Evolutionary conservation across 2,113 vertebrate species (phyloP), one percentile per base, ranked within the genome.

Genomic region (Ceratotherium simum): DNA sequence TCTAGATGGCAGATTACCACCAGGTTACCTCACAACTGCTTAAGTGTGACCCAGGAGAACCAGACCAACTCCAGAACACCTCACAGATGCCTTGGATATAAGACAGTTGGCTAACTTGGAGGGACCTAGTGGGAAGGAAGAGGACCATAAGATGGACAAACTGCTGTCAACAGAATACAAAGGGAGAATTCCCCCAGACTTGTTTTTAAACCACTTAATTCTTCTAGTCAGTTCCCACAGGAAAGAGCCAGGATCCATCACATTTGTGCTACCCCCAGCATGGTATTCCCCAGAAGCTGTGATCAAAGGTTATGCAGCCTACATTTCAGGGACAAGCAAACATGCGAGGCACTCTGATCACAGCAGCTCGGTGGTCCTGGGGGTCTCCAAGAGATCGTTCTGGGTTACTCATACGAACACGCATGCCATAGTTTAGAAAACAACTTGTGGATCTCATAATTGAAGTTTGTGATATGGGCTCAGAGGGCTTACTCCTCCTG

Each of bases 391-490:
- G 51, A 67, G 33, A 51, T 9, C 4, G 56, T 20, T 39, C 69
- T 2, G 5, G 72, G 39, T 23, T 13, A 54, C 72, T 82, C 13
- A 39, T 5, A 23, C 0, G 8, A 60, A 48, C 16, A 51, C 0
- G 12, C 16, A 75, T 4, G 5, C 7, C 18, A 5, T 1, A 48
- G 85, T 70, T 36, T 60, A 31, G 33, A 8, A 46, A 94, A 67
- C 4, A 3, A 72, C 36, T 0, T 27, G 73, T 0, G 3, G 75
- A 65, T 36, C 9, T 27, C 31, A 25, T 39, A 0, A 31, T 20
- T 12, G 2, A 20, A 31, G 31, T 16, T 25, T 18, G 23, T 27
- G 31, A 54, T 4, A 5, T 0, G 3, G 64, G 27, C 8, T 36
- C 6, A 0, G 5, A 65, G 73, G 67, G 31, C 21, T 60, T 46